A percentile compares a stretch with the other conserved stretches of the same genome.
Conservation (phyloP, 2,888 invertebrate genomes). For the Leucophora obtusa region DNA sequence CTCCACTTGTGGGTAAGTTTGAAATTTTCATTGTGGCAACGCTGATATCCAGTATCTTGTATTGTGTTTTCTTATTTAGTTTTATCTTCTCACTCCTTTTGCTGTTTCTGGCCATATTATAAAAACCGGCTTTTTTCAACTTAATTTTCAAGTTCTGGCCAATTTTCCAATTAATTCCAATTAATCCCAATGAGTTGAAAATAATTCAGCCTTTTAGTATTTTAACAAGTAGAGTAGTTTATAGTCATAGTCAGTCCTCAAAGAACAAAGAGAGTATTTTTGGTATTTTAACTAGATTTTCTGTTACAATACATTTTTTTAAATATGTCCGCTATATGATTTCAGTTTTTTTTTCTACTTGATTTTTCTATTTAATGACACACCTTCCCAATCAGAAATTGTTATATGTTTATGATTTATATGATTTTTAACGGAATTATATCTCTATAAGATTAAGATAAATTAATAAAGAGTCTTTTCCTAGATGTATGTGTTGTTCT, state of each 20-base stretch:
- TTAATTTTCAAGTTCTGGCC: slow-evolving; percentile 62
- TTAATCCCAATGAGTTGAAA: slow-evolving; percentile 63
- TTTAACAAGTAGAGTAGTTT: slow-evolving; percentile 19
- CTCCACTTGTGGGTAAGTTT: no score
- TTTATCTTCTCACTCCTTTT: slow-evolving; percentile 3
- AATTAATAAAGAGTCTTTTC: slow-evolving; percentile 48
- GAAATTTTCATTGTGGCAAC: no score
- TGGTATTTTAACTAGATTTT: slow-evolving; percentile 38
- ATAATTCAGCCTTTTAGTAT: slow-evolving; percentile 50
- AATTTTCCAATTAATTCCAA: slow-evolving; percentile 65
- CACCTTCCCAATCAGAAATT: slow-evolving; percentile 61
- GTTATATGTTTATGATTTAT: slow-evolving; percentile 57
- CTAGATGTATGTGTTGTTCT: background rate
- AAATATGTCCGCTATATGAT: no score
- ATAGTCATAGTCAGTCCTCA: slow-evolving; percentile 17
- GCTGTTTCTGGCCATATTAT: slow-evolving; percentile 45
- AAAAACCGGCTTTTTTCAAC: slow-evolving; percentile 59
- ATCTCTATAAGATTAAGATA: slow-evolving; percentile 63
- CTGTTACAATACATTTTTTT: slow-evolving; percentile 12
- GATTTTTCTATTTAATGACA: slow-evolving; percentile 52
- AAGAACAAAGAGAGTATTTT: slow-evolving; percentile 13
- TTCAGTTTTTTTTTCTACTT: background rate
- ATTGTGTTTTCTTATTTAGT: slow-evolving; percentile 8
- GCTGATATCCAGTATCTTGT: slow-evolving; percentile 26
- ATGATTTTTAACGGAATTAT: slow-evolving; percentile 64